phyloP scores from a whole-genome alignment of 2,797 vertebrate species.

The Eulemur mongoz region DNA sequence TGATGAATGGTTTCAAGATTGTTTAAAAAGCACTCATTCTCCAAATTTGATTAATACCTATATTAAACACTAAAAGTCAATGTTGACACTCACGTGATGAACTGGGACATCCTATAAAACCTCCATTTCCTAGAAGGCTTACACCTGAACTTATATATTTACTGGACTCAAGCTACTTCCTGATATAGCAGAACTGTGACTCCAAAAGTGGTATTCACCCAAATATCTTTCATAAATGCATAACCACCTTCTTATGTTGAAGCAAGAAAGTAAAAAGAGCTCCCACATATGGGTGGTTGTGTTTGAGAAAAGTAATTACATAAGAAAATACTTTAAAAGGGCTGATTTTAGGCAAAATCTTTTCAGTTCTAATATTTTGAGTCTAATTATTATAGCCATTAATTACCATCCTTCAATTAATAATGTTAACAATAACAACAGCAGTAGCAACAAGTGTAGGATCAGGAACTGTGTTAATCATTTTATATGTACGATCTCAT shows the following conservation, averaged over 20 bases:
- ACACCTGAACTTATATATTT: conserved; percentile 45
- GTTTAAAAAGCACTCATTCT: conserved; percentile 5
- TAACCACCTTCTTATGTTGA: conserved; percentile 33
- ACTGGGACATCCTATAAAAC: conserved; percentile 42
- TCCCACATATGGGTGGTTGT: not conserved
- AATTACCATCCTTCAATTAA: not conserved
- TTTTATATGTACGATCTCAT: not conserved
- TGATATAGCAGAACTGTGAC: not conserved
- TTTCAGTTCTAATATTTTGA: not conserved
- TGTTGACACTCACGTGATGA: not conserved
- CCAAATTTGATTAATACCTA: conserved; percentile 31
- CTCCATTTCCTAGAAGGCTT: conserved; percentile 40
- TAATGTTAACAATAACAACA: not conserved
- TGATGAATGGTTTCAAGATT: not conserved
- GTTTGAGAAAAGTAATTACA: conserved; percentile 20
- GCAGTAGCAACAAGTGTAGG: not conserved
- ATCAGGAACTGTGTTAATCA: not conserved
- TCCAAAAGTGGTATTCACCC: not conserved
- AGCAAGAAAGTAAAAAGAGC: not conserved
- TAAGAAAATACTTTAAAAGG: not conserved
- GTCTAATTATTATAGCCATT: conserved; percentile 13
- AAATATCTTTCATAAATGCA: conserved; percentile 53
- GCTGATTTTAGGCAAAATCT: not conserved
- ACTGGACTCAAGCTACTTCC: not conserved
- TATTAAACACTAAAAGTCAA: conserved; percentile 33